These are phyloP conservation scores for Notarius lentiginosus DNA, from an alignment of 2,113 vertebrate species.

Conservation along the genomic window DNA sequence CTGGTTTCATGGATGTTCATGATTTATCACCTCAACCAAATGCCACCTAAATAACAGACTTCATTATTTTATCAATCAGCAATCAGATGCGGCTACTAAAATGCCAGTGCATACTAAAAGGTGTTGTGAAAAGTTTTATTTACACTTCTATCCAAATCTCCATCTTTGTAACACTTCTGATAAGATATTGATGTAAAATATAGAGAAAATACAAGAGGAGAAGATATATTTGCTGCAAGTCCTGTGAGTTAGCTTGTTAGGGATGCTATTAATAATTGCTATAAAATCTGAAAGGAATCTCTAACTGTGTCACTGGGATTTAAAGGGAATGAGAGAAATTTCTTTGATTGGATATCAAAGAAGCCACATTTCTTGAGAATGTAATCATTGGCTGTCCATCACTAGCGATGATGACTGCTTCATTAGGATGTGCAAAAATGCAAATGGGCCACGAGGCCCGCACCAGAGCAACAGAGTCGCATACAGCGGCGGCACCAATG, in stretches of 20 bases:
- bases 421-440: too few species aligned
- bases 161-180: not conserved
- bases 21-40: not conserved
- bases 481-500: too few species aligned
- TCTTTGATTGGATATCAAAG: not conserved
- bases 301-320: not conserved
- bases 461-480: too few species aligned
- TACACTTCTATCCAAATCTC: not conserved
- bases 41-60: not conserved
- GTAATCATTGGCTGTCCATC: not conserved
- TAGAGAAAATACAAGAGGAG: not conserved
- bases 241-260: not conserved
- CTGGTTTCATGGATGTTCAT: not conserved
- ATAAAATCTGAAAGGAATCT: not conserved
- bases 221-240: not conserved
- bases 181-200: not conserved
- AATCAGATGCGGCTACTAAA: not conserved
- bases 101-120: not conserved
- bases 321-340: not conserved
- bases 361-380: not conserved
- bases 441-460: too few species aligned
- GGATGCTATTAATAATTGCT: not conserved
- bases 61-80: not conserved
- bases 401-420: too few species aligned
- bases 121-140: not conserved